Evolutionary conservation across 1,140 invertebrate genomes (phyloP).

Genomic region (Halesus radiatus): DNA sequence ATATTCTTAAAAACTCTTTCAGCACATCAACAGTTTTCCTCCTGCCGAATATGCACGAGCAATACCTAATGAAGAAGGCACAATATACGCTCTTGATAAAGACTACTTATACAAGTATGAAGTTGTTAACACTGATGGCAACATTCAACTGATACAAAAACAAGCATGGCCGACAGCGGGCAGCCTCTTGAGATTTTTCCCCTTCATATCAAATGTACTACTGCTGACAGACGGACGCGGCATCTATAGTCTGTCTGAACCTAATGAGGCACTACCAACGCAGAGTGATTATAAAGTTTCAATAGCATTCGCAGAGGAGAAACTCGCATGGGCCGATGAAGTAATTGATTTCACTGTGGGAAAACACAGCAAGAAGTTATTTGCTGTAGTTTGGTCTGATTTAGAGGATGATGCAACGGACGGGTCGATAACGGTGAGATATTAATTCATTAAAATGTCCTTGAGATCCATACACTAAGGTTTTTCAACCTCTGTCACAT

Average conservation of each 20-base stretch:
- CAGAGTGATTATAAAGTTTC: neutral
- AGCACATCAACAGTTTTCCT: conserved; percentile 48
- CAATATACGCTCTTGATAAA: conserved; percentile 25
- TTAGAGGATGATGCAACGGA: conserved; percentile 7
- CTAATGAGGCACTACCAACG: neutral
- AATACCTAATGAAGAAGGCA: conserved; percentile 31
- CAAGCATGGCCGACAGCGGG: neutral
- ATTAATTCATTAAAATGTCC: neutral
- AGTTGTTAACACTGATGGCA: neutral
- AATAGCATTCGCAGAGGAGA: conserved; percentile 22
- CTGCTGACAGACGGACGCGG: conserved; percentile 35
- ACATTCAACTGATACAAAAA: conserved; percentile 1
- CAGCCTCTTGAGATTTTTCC: neutral
- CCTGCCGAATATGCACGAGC: conserved; percentile 40
- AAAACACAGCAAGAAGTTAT: conserved; percentile 18
- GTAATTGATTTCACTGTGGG: conserved; percentile 46
- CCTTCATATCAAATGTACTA: neutral
- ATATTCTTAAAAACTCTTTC: conserved; percentile 5
- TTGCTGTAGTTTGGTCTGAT: conserved; percentile 46
- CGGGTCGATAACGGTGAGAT: conserved; percentile 32
- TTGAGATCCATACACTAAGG: neutral
- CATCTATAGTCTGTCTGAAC: neutral
- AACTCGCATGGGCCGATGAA: conserved; percentile 33
- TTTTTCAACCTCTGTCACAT: too few species aligned
- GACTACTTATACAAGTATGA: conserved; percentile 39